Evolutionary conservation across 2,113 vertebrate species (phyloP), one percentile per base, ranked within the genome.

Genomic region (Origma solitaria): DNA sequence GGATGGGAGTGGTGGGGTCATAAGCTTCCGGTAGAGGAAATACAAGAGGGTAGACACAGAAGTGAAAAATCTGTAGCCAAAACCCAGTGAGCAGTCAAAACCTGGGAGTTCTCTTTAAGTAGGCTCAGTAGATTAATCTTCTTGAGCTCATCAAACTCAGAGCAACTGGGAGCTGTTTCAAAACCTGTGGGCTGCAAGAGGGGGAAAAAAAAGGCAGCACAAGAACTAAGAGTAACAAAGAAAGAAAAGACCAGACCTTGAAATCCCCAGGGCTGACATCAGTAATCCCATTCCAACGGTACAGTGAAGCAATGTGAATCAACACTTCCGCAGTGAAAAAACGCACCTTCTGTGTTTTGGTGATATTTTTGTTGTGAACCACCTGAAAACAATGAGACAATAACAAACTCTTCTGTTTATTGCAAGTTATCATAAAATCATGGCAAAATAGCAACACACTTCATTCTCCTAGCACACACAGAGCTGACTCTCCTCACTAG

Each of bases 281-380:
- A 10, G 96, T 97, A 68, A 98, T 98, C n/a, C 99, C 99, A 25
- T 98, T 99, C 99, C 99, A 99, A 54, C 91, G 97, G 91, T 99
- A 99, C 40, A 99, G 97, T 3, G 98, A 98, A 2, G 99, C 98
- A 3, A 99, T 97, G 78, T 98, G 98, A 94, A 97, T 97, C 90
- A 99, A 83, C 11, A 99, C 37, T 17, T 98, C 97, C 2, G 98
- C 97, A 2, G 98, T 98, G 80, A 99, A 99, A 94, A 99, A 99
- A 6, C 98, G 99, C 31, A 99, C 98, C 84, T 99, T 99, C 98
- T 99, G 99, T 1, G 99, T 99, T 96, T 99, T 99, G 54, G 96
- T 99, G 69, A 99, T 91, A 7, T 71, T 98, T 92, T 98, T 99
- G 95, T 99, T 99, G 73, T 98, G 97, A 72, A 99, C 96, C 37